Conservation (phyloP, 2,797 vertebrate genomes). For the Enteromius paludinosus region DNA sequence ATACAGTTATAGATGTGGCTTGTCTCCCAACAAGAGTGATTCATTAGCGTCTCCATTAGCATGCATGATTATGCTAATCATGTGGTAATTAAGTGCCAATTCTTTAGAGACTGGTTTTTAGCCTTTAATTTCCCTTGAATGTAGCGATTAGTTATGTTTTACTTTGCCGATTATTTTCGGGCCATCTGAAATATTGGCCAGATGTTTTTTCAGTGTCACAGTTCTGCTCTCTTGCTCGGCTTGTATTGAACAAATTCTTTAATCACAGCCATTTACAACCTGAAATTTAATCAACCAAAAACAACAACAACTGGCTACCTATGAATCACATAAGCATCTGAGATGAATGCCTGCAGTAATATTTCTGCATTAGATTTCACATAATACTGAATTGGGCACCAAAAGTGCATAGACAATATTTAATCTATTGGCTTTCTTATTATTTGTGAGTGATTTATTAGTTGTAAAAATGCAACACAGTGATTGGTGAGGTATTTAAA, state of each 20-base stretch:
- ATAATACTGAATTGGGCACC: not conserved
- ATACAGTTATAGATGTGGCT: conserved; percentile 98
- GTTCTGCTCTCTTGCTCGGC: conserved; percentile 57
- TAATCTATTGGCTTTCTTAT: not conserved
- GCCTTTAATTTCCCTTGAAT: conserved; percentile 95
- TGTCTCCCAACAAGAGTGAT: conserved; percentile 98
- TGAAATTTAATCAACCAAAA: conserved; percentile 37
- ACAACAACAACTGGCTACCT: conserved; percentile 32
- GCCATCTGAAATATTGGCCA: conserved; percentile 72
- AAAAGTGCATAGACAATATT: not conserved
- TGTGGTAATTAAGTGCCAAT: conserved; percentile 99
- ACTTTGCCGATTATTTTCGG: conserved; percentile 82
- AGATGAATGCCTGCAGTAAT: not conserved
- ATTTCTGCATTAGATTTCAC: conserved; percentile 3
- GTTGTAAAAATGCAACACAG: not conserved
- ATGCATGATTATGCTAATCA: conserved; percentile 99
- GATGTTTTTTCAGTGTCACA: conserved; percentile 65
- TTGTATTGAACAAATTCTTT: conserved; percentile 33
- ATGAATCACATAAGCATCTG: conserved; percentile 18
- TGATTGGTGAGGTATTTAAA: not conserved
- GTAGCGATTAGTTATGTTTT: conserved; percentile 84
- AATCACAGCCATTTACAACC: conserved; percentile 22
- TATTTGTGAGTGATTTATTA: conserved; percentile 3
- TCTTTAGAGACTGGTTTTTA: conserved; percentile 90
- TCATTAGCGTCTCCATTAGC: conserved; percentile 99